Percentiles rank a stretch among this genome's conserved stretches.
Conservation (phyloP, 2,797 vertebrate species). For the Semotilus atromaculatus region DNA sequence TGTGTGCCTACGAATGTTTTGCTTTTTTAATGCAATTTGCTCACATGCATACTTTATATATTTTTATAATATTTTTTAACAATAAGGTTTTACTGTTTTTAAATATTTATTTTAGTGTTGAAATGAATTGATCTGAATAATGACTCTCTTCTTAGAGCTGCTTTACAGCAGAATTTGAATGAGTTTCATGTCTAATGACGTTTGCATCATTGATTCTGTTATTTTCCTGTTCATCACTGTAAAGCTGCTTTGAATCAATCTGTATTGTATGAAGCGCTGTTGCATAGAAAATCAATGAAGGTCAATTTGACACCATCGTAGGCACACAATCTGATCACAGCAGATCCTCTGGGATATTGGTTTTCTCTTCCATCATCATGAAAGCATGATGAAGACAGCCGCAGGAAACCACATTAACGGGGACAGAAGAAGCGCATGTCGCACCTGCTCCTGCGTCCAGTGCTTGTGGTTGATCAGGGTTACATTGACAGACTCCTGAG, state of each 20-base stretch:
- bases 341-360: background rate
- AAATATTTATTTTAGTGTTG: background rate
- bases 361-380: background rate
- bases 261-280: too few species aligned
- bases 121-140: background rate
- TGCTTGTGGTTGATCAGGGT: constrained; percentile 63
- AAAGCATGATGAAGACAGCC: background rate
- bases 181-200: too few species aligned
- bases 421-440: constrained; percentile 3
- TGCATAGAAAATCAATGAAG: background rate
- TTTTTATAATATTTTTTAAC: background rate
- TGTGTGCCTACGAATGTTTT: too few species aligned
- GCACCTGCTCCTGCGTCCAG: constrained; percentile 73
- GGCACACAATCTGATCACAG: background rate
- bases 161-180: too few species aligned
- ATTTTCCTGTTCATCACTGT: too few species aligned
- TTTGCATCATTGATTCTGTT: too few species aligned
- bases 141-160: too few species aligned
- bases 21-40: background rate
- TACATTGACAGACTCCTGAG: constrained; percentile 48
- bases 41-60: background rate
- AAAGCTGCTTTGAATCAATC: too few species aligned
- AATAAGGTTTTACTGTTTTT: background rate
- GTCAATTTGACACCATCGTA: background rate
- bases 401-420: background rate